Percentiles rank a stretch among this genome's conserved stretches.
Evolutionary conservation across 1,140 invertebrate genomes (phyloP).

Genomic region (Diplogasteroides magnus): DNA sequence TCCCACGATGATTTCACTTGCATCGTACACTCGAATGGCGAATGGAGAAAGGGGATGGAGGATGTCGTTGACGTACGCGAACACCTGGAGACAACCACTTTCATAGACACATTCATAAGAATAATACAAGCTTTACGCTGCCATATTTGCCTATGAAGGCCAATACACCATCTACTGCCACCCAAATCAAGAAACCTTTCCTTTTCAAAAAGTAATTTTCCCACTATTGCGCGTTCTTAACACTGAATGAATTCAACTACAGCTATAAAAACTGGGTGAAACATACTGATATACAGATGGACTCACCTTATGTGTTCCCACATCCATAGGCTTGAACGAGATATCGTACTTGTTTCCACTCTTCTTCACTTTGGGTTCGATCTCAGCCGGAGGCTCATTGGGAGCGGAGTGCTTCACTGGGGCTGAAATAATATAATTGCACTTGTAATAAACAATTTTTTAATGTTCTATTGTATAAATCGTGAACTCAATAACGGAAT

Average conservation of each 20-base stretch:
- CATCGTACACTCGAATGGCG: constrained; percentile 57
- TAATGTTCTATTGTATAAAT: neutral
- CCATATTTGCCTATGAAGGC: too few species aligned
- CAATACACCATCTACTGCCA: too few species aligned
- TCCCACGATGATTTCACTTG: constrained; percentile 57
- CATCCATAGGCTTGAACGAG: constrained; percentile 50
- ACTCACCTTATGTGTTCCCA: constrained; percentile 45
- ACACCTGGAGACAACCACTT: constrained; percentile 26
- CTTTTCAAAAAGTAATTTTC: too few species aligned
- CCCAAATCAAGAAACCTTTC: too few species aligned
- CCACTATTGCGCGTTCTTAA: too few species aligned
- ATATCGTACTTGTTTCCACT: constrained; percentile 52
- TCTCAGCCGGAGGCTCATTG: constrained; percentile 14
- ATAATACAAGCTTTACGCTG: too few species aligned
- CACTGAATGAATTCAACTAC: too few species aligned
- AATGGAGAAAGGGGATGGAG: constrained; percentile 57
- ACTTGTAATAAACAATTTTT: neutral
- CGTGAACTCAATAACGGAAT: neutral
- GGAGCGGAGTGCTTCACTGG: constrained; percentile 10
- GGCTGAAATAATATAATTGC: constrained; percentile 1
- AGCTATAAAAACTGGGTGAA: too few species aligned
- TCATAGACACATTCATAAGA: too few species aligned
- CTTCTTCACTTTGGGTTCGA: constrained; percentile 46
- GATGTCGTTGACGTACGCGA: constrained; percentile 52
- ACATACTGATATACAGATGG: too few species aligned